Base-by-base conservation (phyloP, 2,888 invertebrate species). In the Blastobasis adustella region DNA sequence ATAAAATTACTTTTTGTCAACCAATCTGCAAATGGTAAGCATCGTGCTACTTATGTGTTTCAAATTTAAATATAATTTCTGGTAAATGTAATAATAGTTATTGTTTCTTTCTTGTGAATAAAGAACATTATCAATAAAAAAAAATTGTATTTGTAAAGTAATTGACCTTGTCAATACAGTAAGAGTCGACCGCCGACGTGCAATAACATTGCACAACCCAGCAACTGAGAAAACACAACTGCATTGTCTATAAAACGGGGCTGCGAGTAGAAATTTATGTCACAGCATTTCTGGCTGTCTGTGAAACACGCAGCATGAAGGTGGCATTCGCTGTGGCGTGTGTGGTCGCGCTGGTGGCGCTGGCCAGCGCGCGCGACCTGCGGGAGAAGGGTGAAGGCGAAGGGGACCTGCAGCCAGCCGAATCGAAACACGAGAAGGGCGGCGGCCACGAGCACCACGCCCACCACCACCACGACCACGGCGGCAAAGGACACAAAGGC, bases 401-500 rank as follows among this genome's bases (percentile, higher is more conserved):
- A 47, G 82, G 79, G 1, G 92, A 92, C 65, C 77, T 90, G 10
- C 90, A 89, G 54, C 66, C 82, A 0, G 90, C 91, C 0, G 92
- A 91, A 7, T 70, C 81, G 1, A 69, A 74, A 55, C 79, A 83
- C 59, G 82, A 85, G 56, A 80, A 81, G 57, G 93, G 93, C 6
- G 92, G 91, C 4, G 92, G 92, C 6, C 87, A 91, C 43, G 91
- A 92, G 59, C 90, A 92, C 59, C 91, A 93, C 63, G 86, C 85
- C 0, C 90, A 91, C 58, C 91, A 93, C 58, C 91, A 91, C 66
- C 87, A 89, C 53, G 85, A 90, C 38, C 91, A 93, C 63, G 93
- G 93, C 0, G 91, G 91, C 49, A 91, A 93, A 62, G 93, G 91
- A 6, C 91, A 93, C 61, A 93, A 93, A 60, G 92, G 92, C 1